Evolutionary conservation across 2,888 invertebrate genomes (phyloP), one percentile per base, ranked within the genome.

Genomic region (Brachypalpus laphriformis): DNA sequence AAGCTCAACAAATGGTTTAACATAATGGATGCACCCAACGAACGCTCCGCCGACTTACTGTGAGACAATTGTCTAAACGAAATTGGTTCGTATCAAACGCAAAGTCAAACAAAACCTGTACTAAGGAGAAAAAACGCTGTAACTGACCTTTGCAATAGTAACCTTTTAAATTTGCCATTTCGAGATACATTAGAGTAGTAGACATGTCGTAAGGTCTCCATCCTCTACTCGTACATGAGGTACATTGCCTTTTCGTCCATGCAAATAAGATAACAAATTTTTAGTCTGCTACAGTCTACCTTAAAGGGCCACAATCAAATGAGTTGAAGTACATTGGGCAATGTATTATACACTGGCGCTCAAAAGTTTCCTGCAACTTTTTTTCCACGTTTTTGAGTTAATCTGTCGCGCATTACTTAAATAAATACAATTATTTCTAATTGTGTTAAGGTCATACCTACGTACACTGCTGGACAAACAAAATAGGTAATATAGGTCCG

Each of bases 111-210:
- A 11, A 76, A 59, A 76, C 59, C 57, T 47, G 66, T 49, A 66
- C 47, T 8, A 28, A 18, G 1, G 11, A 14, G 2, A 28, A 54
- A 28, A 54, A 70, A 25, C 7, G 20, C 25, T 57, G 7, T 20
- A 25, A 59, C 66, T 76, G 75, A 76, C 75, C 66, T 76, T 76
- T 76, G 49, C 49, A 65, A 34, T 18, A 57, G 25, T 76, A 57
- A 76, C 66, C 66, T 76, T 66, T 76, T 2, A 9, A 57, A 57
- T 22, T 40, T 66, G 66, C 57, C 57, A 66, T 76, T 76, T 66
- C 5, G 18, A 28, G 22, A 8, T 31, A 47, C 9, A 45, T 72
- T 16, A 11, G 31, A 54, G 22, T 3, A 25, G 25, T 11, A 28
- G n/a, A n/a, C n/a, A n/a, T n/a, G n/a, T n/a, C n/a, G n/a, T 28